Evolutionary conservation across 1,140 invertebrate genomes (phyloP).

Genomic region (Catajapyx aquilonaris): DNA sequence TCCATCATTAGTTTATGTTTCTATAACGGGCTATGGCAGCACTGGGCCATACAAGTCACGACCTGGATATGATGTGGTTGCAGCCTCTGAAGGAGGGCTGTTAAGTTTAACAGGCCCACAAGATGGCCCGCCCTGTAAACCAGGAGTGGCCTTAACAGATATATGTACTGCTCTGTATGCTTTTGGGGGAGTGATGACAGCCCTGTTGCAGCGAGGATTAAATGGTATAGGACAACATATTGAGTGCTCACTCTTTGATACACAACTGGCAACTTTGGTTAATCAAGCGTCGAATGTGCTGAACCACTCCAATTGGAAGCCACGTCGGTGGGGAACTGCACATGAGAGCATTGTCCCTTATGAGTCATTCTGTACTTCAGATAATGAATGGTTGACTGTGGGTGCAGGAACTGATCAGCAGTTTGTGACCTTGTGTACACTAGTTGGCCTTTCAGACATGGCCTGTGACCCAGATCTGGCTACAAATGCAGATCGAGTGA

Average conservation of each 20-base stretch:
- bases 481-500: slow-evolving; percentile 50
- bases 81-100: slow-evolving; percentile 74
- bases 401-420: slow-evolving; percentile 62
- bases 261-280: slow-evolving; percentile 69
- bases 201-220: slow-evolving; percentile 49
- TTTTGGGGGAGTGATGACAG: slow-evolving; percentile 86
- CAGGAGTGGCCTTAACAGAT: slow-evolving; percentile 84
- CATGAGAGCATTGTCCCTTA: slow-evolving; percentile 92
- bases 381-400: slow-evolving; percentile 57
- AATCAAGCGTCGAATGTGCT: slow-evolving; percentile 82
- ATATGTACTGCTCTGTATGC: slow-evolving; percentile 82
- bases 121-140: slow-evolving; percentile 69
- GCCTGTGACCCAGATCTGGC: slow-evolving; percentile 37
- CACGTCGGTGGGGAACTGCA: slow-evolving; percentile 61
- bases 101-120: slow-evolving; percentile 70
- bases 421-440: slow-evolving; percentile 44
- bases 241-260: slow-evolving; percentile 81
- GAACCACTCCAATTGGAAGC: slow-evolving; percentile 53
- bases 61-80: slow-evolving; percentile 90
- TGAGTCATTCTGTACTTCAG: slow-evolving; percentile 58
- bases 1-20: slow-evolving; percentile 77
- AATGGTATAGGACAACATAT: slow-evolving; percentile 78
- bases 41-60: slow-evolving; percentile 62
- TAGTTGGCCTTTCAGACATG: slow-evolving; percentile 37
- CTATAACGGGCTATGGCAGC: slow-evolving; percentile 77